Conservation (phyloP, 2,797 vertebrate genomes). For the Sylvia borin region DNA sequence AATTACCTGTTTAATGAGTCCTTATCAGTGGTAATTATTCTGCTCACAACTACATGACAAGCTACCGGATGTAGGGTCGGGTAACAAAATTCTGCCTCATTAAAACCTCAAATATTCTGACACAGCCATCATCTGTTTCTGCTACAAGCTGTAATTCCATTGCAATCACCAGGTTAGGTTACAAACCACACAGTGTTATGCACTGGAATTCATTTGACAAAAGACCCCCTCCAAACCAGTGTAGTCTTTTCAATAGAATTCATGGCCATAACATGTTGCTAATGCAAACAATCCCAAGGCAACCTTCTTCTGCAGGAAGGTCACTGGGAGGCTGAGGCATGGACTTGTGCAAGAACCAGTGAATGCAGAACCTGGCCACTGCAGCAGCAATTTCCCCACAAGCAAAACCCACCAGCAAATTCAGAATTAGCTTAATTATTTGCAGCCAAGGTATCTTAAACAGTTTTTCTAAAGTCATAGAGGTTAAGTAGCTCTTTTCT, state of each 20-base stretch:
- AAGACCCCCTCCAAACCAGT: not conserved
- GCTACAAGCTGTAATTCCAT: not conserved
- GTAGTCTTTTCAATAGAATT: not conserved
- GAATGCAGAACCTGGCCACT: not conserved
- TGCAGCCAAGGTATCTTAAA: not conserved
- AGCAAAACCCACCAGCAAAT: not conserved
- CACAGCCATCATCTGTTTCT: not conserved
- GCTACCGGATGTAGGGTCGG: not conserved
- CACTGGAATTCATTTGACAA: not conserved
- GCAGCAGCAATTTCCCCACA: not conserved
- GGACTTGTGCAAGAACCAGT: rapidly evolving
- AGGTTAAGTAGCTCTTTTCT: not conserved
- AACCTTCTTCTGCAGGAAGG: not conserved
- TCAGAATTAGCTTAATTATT: not conserved
- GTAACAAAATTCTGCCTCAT: not conserved
- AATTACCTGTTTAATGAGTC: not conserved
- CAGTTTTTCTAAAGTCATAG: not conserved
- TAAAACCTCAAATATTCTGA: constrained; percentile 10
- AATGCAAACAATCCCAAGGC: not conserved
- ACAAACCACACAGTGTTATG: not conserved
- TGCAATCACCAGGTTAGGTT: not conserved
- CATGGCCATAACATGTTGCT: not conserved
- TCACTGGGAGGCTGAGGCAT: rapidly evolving
- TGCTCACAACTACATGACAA: not conserved
- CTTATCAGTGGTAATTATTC: constrained; percentile 4